Evolutionary conservation across 2,797 vertebrate species (phyloP).

Genomic region (Todus mexicanus): DNA sequence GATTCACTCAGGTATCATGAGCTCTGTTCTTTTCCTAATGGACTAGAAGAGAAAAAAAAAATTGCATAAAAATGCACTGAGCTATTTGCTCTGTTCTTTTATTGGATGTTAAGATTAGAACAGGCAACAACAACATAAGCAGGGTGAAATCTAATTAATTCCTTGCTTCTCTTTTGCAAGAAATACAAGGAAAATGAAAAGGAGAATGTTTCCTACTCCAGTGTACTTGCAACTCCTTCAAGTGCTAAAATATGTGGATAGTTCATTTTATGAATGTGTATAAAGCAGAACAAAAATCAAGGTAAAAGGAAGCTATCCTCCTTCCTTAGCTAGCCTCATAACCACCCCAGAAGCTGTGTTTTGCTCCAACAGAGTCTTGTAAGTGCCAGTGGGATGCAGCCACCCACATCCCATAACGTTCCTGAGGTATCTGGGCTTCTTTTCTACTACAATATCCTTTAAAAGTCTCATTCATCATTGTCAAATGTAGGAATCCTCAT

Average conservation of each 20-base stretch:
- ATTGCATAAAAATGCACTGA: neutral
- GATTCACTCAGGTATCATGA: neutral
- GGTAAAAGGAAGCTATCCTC: neutral
- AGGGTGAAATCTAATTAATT: constrained; percentile 23
- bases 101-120: constrained; percentile 19
- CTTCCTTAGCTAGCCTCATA: neutral
- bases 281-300: neutral
- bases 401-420: neutral
- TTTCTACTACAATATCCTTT: neutral
- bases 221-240: neutral
- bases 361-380: neutral
- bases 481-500: neutral
- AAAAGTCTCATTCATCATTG: neutral
- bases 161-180: neutral
- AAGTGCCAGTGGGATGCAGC: neutral
- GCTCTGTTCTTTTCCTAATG: constrained; percentile 13
- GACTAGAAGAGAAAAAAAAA: neutral
- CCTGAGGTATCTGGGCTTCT: neutral
- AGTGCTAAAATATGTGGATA: neutral
- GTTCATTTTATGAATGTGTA: neutral
- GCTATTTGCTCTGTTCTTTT: neutral
- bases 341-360: neutral
- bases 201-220: neutral
- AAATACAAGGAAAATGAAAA: neutral
- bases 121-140: neutral